Evolutionary conservation across 2,888 invertebrate genomes (phyloP), one percentile per base, ranked within the genome.

Genomic region (Drymonia ruficornis): DNA sequence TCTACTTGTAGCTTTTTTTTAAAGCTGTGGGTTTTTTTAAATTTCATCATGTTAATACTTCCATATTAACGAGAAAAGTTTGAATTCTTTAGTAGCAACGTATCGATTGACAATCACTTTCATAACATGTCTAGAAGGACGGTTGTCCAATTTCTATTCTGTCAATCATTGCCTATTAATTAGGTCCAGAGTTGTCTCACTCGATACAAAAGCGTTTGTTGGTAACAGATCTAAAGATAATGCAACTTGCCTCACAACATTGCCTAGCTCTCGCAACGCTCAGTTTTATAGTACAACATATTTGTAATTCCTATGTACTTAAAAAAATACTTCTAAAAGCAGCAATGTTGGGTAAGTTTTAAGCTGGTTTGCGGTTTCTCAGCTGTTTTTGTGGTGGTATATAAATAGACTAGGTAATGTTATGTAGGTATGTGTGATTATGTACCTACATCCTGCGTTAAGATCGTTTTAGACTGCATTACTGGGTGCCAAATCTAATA

Each of bases 241-340:
- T 1, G 28, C 28, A 57, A 64, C 48, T 49, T 63, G 19, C 19
- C 29, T 1, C 12, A n/a, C n/a, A 38, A 1, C 13, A 18, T 15
- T 4, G 38, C 2, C 38, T 16, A 50, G 31, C 9, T 64, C 55
- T 56, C n/a, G 38, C 44, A 64, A 67, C 53, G 12, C 12, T 45
- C 16, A 55, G 49, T 54, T 57, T 43, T 46, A 50, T 1, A 43
- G 9, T 7, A 55, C 48, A n/a, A 28, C 13, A 45, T 43, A 56
- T 59, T 61, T 55, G 65, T 55, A 61, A 64, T 68, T 58, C 55
- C 13, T 53, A 68, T 53, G 54, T 16, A 47, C 42, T 52, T 56
- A 34, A 31, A 45, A 52, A 60, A 56, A 49, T 18, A 52, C 46
- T 23, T 42, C 44, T 38, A 40, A 28, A 28, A 19, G 34, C 53